phyloP scores from a whole-genome alignment of 1,140 invertebrate species.

The Leptinotarsa undecemlineata region DNA sequence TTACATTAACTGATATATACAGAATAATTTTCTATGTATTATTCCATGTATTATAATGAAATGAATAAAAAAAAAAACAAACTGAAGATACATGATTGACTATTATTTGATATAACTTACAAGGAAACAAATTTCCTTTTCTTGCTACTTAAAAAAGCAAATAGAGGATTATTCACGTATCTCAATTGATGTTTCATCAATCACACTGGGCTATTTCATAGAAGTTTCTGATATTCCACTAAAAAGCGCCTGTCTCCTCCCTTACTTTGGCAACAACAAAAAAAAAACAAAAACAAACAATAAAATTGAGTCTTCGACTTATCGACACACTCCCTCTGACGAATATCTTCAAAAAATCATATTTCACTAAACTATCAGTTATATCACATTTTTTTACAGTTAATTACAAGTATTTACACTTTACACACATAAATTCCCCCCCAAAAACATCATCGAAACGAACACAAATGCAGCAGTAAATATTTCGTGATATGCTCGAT shows the following conservation, averaged over 20 bases:
- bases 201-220: too few species aligned
- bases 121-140: too few species aligned
- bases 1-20: too few species aligned
- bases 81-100: too few species aligned
- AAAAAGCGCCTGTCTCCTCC: neutral
- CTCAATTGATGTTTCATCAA: too few species aligned
- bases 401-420: constrained; percentile 19
- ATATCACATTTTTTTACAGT: constrained; percentile 30
- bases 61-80: too few species aligned
- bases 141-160: too few species aligned
- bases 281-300: neutral
- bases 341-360: constrained; percentile 21
- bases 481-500: constrained; percentile 9
- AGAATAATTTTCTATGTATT: too few species aligned
- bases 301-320: constrained; percentile 4
- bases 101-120: too few species aligned
- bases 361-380: constrained; percentile 30
- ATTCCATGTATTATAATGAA: too few species aligned
- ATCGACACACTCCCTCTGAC: neutral
- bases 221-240: neutral
- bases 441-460: neutral
- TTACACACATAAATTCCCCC: constrained; percentile 7
- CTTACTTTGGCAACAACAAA: constrained; percentile 30
- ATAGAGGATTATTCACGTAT: too few species aligned
- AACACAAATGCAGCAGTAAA: constrained; percentile 15